These are phyloP conservation scores for Cactoblastis cactorum DNA, from an alignment of 2,888 invertebrate species.

Conservation along the genomic window DNA sequence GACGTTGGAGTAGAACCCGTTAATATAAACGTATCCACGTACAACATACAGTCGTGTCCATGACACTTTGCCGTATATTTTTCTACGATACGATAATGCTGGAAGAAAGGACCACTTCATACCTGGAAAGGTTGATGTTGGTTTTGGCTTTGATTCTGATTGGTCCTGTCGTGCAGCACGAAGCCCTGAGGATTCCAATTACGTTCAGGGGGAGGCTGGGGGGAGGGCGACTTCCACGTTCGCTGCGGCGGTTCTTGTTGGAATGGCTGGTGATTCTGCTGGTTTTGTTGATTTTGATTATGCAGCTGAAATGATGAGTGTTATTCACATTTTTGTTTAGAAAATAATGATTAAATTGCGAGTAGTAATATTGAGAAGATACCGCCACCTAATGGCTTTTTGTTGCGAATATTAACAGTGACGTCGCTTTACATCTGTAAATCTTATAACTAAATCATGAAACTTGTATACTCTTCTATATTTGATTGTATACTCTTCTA, in stretches of 20 bases:
- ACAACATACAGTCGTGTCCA: too few species aligned
- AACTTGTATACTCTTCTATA: too few species aligned
- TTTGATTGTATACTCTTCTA: too few species aligned
- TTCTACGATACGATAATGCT: too few species aligned
- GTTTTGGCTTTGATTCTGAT: conserved; percentile 25
- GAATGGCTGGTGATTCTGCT: conserved; percentile 32
- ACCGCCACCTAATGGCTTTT: background rate
- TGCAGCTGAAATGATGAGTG: conserved; percentile 45
- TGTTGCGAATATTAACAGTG: background rate
- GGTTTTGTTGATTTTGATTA: conserved; percentile 51
- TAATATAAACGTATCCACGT: too few species aligned
- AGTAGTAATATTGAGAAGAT: too few species aligned
- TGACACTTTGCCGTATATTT: too few species aligned
- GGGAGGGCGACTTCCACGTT: conserved; percentile 67
- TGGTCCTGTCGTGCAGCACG: conserved; percentile 81
- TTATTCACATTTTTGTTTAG: background rate
- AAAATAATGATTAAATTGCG: too few species aligned
- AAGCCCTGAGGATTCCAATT: conserved; percentile 80
- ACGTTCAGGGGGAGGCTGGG: conserved; percentile 50
- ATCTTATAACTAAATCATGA: too few species aligned
- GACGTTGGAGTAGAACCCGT: too few species aligned
- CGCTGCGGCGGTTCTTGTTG: conserved; percentile 55
- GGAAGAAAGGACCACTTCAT: too few species aligned
- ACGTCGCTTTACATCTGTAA: too few species aligned
- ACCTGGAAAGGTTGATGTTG: conserved; percentile 18